These are phyloP conservation scores for Hypolimnas misippus DNA, from an alignment of 2,888 invertebrate genomes.

Conservation along the genomic window DNA sequence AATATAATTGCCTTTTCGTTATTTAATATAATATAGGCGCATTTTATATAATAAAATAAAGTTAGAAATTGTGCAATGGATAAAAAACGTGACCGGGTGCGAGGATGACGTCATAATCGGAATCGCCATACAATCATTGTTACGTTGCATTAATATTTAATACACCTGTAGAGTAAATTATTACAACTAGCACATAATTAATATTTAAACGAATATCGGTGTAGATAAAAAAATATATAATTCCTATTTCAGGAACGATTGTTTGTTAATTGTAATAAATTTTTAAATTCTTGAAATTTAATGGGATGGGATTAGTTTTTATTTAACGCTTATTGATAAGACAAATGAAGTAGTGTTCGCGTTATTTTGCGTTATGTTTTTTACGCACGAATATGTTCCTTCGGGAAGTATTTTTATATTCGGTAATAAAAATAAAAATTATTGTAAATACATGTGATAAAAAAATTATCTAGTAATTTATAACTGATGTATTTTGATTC, in stretches of 20 bases:
- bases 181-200: neutral
- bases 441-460: conserved; percentile 13
- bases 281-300: no score
- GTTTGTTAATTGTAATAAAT: neutral
- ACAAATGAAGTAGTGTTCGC: neutral
- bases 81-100: neutral
- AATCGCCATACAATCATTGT: conserved; percentile 12
- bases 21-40: no score
- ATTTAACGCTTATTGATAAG: neutral
- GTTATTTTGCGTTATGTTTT: conserved; percentile 3
- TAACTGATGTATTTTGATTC: conserved; percentile 9
- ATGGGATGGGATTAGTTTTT: no score
- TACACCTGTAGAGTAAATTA: neutral
- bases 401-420: conserved; percentile 4
- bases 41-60: no score
- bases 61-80: no score
- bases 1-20: no score
- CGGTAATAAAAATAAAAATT: conserved; percentile 1
- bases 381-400: neutral
- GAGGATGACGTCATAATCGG: neutral
- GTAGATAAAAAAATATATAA: neutral
- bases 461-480: neutral
- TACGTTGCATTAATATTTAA: neutral
- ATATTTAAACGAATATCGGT: conserved; percentile 6
- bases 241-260: neutral